Percentiles rank a stretch among this genome's conserved stretches.
Conservation (phyloP, 1,140 invertebrate species). For the Musca vetustissima region DNA sequence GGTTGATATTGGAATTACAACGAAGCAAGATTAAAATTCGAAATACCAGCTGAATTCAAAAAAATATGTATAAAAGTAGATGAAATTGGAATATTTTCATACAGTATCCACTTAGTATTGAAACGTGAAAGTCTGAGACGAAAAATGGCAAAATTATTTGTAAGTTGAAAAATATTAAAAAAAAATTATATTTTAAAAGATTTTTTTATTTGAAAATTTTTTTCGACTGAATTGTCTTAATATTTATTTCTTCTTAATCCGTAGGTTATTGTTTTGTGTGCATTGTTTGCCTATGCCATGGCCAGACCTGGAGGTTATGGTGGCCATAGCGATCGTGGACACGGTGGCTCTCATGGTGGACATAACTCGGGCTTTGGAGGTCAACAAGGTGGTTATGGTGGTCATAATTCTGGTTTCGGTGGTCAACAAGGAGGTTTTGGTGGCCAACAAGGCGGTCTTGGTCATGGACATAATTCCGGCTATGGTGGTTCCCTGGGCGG, state of each 20-base stretch:
- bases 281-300: conserved; percentile 3
- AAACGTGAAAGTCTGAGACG: not conserved
- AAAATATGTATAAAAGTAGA: not conserved
- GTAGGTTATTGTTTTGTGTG: not conserved
- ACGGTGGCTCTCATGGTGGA: not conserved
- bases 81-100: not conserved
- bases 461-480: too few relatives aligned
- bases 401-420: not conserved
- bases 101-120: not conserved
- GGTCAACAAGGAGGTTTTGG: not conserved
- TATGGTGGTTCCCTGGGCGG: not conserved
- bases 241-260: not conserved
- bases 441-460: too few relatives aligned
- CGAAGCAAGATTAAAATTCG: too few relatives aligned
- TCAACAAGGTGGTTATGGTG: not conserved
- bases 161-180: not conserved
- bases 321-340: not conserved
- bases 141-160: conserved; percentile 8
- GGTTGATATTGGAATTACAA: too few relatives aligned
- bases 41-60: not conserved
- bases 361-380: not conserved
- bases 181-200: too few relatives aligned
- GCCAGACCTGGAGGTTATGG: not conserved
- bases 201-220: too few relatives aligned
- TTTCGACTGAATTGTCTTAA: not conserved